Evolutionary conservation across 2,888 invertebrate species (phyloP), one percentile per base, ranked within the genome.

Genomic region (Neuroscelio doddi): DNA sequence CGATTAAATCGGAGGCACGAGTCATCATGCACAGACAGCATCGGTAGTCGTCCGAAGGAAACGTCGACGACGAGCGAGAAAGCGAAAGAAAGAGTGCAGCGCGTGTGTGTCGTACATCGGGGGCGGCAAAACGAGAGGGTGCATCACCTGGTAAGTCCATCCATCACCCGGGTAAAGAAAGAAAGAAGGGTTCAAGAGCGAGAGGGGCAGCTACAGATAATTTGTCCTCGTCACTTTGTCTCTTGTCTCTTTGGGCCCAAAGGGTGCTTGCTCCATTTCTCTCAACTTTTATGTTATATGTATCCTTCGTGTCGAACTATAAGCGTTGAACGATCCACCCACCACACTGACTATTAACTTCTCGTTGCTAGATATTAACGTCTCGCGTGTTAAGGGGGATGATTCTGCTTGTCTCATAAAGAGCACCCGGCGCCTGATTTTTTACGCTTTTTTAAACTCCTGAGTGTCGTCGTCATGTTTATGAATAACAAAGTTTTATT

Each of bases 361-460:
- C 77, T 78, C 75, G 72, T 77, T 68, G 69, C 67, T 73, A 68
- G 70, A 73, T 75, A 76, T 78, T 77, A 78, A 75, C 73, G 70
- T 71, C 75, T 78, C 73, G 74, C 64, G 34, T 49, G 42, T 44
- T 45, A 68, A 64, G 5, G 56, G 63, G 68, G 51, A 57, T 47
- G 44, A 15, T 42, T 47, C 14, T 4, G 56, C 50, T 53, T 26
- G 46, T 50, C 62, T 69, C 64, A 56, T 66, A 66, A 65, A 69
- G 46, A 42, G 53, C 69, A 66, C 61, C 65, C 65, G 69, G 65
- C 61, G 61, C 61, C 56, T 45, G 65, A 45, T 58, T 57, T 58
- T 30, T 26, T 10, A 42, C 64, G 39, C 17, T 21, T 17, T 17
- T 39, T 39, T 17, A 17, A 21, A 17, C 39, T 17, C 17, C 4